Evolutionary conservation across 2,797 vertebrate genomes (phyloP).

Genomic region (Carapus acus): DNA sequence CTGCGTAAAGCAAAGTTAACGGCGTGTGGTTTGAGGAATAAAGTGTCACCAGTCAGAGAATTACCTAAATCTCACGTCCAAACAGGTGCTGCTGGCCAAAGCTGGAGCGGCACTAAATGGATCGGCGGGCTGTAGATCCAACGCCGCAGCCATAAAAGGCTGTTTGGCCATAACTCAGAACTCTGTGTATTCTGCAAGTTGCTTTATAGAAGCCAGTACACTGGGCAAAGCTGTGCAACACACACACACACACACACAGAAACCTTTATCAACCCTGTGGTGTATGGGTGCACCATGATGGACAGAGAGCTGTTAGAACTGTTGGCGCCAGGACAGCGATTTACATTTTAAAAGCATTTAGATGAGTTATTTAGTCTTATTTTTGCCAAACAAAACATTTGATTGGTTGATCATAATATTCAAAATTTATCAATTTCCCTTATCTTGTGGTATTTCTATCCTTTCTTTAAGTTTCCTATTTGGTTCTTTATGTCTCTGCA

Average conservation of each 20-base stretch:
- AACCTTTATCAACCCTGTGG: background rate
- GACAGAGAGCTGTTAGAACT: too few species aligned
- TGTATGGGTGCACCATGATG: too few species aligned
- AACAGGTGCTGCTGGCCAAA: constrained; percentile 43
- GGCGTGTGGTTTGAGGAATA: constrained; percentile 33
- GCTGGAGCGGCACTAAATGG: constrained; percentile 40
- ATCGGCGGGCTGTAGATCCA: constrained; percentile 49
- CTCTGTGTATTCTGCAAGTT: constrained; percentile 20
- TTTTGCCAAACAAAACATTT: too few species aligned
- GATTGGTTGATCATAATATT: too few species aligned
- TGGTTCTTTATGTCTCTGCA: background rate
- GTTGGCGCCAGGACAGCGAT: too few species aligned
- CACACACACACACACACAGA: constrained; percentile 1
- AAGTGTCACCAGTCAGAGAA: constrained; percentile 49
- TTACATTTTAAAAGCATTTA: too few species aligned
- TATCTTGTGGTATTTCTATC: too few species aligned
- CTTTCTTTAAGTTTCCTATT: too few species aligned
- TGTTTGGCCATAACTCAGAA: constrained; percentile 53
- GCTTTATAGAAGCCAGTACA: constrained; percentile 18
- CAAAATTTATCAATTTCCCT: too few species aligned
- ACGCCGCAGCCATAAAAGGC: constrained; percentile 43
- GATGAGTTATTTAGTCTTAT: too few species aligned
- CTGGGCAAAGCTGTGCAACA: constrained; percentile 15
- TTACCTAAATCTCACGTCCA: constrained; percentile 32
- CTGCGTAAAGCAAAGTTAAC: constrained; percentile 22